phyloP scores from a whole-genome alignment of 2,113 vertebrate species.

The Oreocharis arfaki region DNA sequence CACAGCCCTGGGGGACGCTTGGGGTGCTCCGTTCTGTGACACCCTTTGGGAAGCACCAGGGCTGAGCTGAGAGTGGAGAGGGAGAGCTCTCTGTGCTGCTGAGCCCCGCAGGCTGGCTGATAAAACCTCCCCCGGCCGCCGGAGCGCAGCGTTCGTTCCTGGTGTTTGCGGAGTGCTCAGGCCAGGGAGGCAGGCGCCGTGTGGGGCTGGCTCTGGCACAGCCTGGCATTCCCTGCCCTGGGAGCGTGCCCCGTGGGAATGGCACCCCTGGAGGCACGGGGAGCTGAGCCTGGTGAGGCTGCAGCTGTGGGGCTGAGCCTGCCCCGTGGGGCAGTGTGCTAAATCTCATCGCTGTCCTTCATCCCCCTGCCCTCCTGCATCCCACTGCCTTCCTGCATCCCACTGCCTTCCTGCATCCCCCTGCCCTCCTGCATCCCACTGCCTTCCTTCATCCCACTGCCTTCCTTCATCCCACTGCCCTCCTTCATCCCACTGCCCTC shows the following conservation, averaged over 20 bases:
- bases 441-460: background rate
- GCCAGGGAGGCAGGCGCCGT: background rate
- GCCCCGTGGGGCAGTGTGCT: background rate
- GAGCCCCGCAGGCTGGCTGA: background rate
- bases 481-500: accelerated
- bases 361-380: accelerated
- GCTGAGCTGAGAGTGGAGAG: background rate
- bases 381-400: accelerated
- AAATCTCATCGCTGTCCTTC: background rate
- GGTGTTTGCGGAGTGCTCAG: background rate
- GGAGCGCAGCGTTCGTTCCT: background rate
- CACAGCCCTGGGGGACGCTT: accelerated
- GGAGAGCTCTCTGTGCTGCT: background rate
- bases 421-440: accelerated
- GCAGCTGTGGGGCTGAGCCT: background rate
- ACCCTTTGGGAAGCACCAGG: background rate
- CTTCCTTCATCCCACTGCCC: accelerated
- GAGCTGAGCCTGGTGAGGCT: background rate
- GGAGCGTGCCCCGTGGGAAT: background rate
- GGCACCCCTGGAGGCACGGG: too few relatives aligned
- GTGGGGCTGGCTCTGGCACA: too few relatives aligned
- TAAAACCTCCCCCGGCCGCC: background rate
- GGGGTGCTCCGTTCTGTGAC: background rate
- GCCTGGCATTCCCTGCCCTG: background rate
- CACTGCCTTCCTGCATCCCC: accelerated